Evolutionary conservation across 2,113 vertebrate genomes (phyloP).

Genomic region (Oryzias javanicus): DNA sequence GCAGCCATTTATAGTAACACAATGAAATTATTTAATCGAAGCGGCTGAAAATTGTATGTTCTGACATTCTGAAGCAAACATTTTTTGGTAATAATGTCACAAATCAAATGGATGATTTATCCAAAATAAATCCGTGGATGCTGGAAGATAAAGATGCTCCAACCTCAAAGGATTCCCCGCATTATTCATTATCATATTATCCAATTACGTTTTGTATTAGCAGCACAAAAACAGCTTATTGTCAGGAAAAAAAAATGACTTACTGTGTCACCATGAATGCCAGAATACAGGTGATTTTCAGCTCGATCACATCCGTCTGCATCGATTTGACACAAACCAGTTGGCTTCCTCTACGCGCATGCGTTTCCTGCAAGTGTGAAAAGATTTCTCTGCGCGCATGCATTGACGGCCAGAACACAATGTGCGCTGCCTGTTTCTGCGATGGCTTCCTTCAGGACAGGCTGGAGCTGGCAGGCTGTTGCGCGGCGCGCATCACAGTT

Average conservation of each 20-base stretch:
- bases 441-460: slow-evolving; percentile 12
- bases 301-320: slow-evolving; percentile 69
- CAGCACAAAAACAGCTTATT: too few species aligned
- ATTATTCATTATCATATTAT: background rate
- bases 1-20: slow-evolving; percentile 53
- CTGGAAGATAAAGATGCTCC: slow-evolving; percentile 30
- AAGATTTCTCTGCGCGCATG: slow-evolving; percentile 49
- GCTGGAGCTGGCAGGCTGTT: background rate
- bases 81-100: background rate
- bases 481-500: background rate
- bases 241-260: slow-evolving; percentile 42
- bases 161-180: slow-evolving; percentile 23
- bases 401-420: slow-evolving; percentile 27
- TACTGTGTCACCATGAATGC: slow-evolving; percentile 78
- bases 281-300: slow-evolving; percentile 67
- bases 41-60: slow-evolving; percentile 16
- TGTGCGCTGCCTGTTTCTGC: slow-evolving; percentile 27
- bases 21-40: slow-evolving; percentile 38
- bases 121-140: slow-evolving; percentile 2
- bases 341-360: slow-evolving; percentile 66
- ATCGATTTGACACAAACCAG: slow-evolving; percentile 57
- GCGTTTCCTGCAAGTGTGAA: slow-evolving; percentile 66
- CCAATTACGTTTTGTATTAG: background rate
- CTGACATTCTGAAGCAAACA: background rate
- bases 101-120: slow-evolving; percentile 1